Conservation (phyloP, 2,113 vertebrate genomes). For the Cyprinodon variegatus region DNA sequence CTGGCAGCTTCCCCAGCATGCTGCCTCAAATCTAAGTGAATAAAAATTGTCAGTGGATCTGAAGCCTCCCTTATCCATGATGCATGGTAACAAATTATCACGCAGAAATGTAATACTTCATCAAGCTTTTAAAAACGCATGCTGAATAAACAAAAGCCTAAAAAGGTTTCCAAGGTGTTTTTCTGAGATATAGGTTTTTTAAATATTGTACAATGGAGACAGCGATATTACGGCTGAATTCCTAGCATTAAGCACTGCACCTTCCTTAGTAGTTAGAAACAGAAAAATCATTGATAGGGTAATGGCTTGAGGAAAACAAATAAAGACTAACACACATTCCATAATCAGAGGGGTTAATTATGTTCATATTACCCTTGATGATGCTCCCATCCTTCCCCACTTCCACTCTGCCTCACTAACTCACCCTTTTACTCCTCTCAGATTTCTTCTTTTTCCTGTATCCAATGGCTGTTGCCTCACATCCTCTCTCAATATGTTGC, state of each 20-base stretch:
- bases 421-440: slow-evolving; percentile 43
- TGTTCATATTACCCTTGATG: slow-evolving; percentile 71
- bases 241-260: slow-evolving; percentile 58
- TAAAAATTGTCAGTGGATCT: no score
- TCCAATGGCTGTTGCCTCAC: slow-evolving; percentile 48
- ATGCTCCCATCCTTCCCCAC: slow-evolving; percentile 47
- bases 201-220: slow-evolving; percentile 25
- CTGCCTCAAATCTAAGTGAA: no score
- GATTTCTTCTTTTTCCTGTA: slow-evolving; percentile 35
- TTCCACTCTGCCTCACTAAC: slow-evolving; percentile 17
- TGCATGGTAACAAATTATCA: no score
- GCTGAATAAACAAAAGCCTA: neutral
- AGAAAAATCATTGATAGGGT: slow-evolving; percentile 63
- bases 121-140: no score
- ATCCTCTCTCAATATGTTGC: slow-evolving; percentile 73
- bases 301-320: slow-evolving; percentile 62
- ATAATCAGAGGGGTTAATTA: slow-evolving; percentile 74
- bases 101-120: no score
- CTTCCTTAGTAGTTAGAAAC: slow-evolving; percentile 56
- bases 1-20: no score
- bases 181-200: slow-evolving; percentile 32
- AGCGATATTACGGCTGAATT: slow-evolving; percentile 50
- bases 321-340: slow-evolving; percentile 61
- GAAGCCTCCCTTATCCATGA: no score
- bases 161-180: slow-evolving; percentile 49